Evolutionary conservation across 2,888 invertebrate genomes (phyloP), one percentile per base, ranked within the genome.

Genomic region (Emesis russula): DNA sequence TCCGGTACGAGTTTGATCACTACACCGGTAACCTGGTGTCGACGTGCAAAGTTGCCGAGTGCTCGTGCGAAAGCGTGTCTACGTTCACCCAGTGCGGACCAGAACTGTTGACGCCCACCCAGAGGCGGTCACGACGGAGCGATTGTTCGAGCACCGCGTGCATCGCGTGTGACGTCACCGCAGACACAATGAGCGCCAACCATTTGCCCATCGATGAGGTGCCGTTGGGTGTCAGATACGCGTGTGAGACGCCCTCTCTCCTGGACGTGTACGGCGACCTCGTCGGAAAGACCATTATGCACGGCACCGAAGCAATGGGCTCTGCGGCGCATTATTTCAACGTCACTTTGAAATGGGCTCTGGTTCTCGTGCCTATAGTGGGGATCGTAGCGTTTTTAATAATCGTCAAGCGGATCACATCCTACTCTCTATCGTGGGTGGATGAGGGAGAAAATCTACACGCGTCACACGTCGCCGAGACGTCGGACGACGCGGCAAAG

Each of bases 261-360:
- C 31, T 75, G 75, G 75, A 75, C 48, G 53, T 75, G 31, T 75
- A 75, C 75, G 53, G 75, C 33, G 75, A 75, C 53, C 31, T 75
- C 1, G 75, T 75, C 25, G 75, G 75, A 53, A 25, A 75, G 31
- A 36, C 33, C 53, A 13, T 13, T 15, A 31, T 31, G 25, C 75
- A 75, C 25, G 25, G 25, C 25, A 25, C 25, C 1, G 25, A 25
- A 25, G 25, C 25, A 75, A 75, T 75, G 75, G 75, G 75, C 33
- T 7, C 15, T 33, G 15, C 48, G 7, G 31, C 53, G 33, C 33
- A 48, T 75, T 53, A 75, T 25, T 75, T 75, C 15, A 33, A 53
- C 3, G 75, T 75, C 75, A n/a, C 48, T 25, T 53, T 75, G 15
- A 75, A 75, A 75, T 75, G 75, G 75, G 33, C 33, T 11, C n/a